Base-by-base conservation (phyloP, 2,113 vertebrate genomes). In the Oncorhynchus masou region DNA sequence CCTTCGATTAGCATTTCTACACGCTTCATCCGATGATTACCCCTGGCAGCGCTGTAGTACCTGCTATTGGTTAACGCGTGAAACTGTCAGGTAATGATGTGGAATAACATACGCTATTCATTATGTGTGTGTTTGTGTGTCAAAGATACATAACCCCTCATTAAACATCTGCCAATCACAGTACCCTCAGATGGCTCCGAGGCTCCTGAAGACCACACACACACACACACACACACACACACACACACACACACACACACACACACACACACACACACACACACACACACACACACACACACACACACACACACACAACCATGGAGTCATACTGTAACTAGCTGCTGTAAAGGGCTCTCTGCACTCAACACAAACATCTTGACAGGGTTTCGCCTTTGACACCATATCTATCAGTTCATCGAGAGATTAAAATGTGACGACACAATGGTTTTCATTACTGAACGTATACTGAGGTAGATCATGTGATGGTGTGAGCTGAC, bases 1-100 rank as follows among this genome's bases (percentile, higher is more conserved):
- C 79, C 86, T 90, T 89, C 83, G 81, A 88, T 81, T 86, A 84
- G 80, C 85, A 86, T 88, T 85, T 87, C 75, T 75, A 87, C 75
- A 79, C n/a, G 54, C 49, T 73, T 54, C 71, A 60, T 79, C 68
- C 60, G 71, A 75, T 86, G 83, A 87, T 86, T 87, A 83, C 65
- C 68, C 59, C 4, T 74, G 68, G 51, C 69, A 69, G 78, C 70
- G 54, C 71, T 68, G 77, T 79, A 78, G 11, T 2, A 51, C 15
- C 81, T 78, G 34, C 8, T 51, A 51, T 51, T 51, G 49, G 11
- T 13, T 51, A 51, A 51, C 49, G 15, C 0, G 49, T 51, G 15
- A 15, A 51, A 51, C 11, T 15, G 66, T 82, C 68, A 54, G 34
- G 82, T 89, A 83, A 89, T 78, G 69, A 74, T 81, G 62, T 64